A percentile compares a stretch with the other conserved stretches of the same genome.
These are phyloP conservation scores for Semicossyphus pulcher DNA, from an alignment of 2,113 vertebrate species.

Conservation along the genomic window DNA sequence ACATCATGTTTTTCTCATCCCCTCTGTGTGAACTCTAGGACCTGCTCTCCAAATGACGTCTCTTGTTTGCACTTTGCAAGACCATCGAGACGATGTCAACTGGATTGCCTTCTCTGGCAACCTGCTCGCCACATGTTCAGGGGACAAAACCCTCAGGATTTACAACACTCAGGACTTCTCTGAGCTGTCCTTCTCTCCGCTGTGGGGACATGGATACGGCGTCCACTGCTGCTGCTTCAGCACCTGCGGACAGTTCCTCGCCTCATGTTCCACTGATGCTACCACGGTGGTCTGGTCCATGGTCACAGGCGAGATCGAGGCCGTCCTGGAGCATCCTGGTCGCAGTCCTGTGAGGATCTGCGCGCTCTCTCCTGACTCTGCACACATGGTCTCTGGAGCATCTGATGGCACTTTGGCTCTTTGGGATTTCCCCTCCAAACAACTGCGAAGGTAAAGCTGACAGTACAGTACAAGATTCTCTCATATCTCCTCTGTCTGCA, in stretches of 20 bases:
- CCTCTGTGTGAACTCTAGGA: neutral
- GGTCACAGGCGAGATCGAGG: constrained; percentile 81
- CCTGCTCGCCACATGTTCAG: constrained; percentile 91
- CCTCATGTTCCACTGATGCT: constrained; percentile 95
- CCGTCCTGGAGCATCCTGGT: constrained; percentile 88
- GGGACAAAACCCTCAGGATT: constrained; percentile 91
- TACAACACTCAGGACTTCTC: constrained; percentile 85
- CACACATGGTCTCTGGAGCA: constrained; percentile 85
- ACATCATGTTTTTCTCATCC: neutral
- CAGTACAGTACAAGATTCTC: no score
- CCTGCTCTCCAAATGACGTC: constrained; percentile 84
- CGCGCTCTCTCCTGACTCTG: constrained; percentile 85
- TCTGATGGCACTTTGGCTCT: constrained; percentile 90
- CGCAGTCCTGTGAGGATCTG: constrained; percentile 91
- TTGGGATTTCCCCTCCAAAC: constrained; percentile 87
- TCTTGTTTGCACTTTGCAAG: constrained; percentile 88
- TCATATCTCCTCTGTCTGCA: constrained; percentile 2
- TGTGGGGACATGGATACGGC: constrained; percentile 89
- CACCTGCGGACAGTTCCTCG: constrained; percentile 86
- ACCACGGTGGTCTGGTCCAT: constrained; percentile 87
- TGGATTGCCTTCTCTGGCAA: constrained; percentile 89
- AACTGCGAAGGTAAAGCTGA: constrained; percentile 81
- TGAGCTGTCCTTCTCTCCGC: constrained; percentile 89
- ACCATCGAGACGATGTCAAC: constrained; percentile 93
- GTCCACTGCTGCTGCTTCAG: constrained; percentile 97